These are phyloP conservation scores for Cylloceria caligata DNA, from an alignment of 2,888 invertebrate genomes.

Conservation along the genomic window DNA sequence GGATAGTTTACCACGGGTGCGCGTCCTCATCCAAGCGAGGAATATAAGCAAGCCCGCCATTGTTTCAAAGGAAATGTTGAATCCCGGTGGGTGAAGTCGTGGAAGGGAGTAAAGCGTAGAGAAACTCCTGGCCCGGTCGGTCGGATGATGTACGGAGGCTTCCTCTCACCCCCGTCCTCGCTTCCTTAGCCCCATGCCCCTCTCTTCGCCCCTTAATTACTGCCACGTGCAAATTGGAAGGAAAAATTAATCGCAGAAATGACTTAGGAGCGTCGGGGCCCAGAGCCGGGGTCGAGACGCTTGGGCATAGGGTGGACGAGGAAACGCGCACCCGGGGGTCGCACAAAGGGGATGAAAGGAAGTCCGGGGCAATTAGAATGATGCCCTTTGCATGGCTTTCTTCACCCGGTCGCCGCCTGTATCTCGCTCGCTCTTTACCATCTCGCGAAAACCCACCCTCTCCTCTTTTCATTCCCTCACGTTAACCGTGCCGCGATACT, in stretches of 20 bases:
- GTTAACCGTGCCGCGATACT: slow-evolving; percentile 6
- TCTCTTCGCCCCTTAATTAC: slow-evolving; percentile 84
- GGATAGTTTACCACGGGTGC: slow-evolving; percentile 57
- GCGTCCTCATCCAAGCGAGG: slow-evolving; percentile 42
- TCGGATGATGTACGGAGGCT: slow-evolving; percentile 62
- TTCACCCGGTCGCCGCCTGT: slow-evolving; percentile 58
- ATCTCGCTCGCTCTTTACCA: slow-evolving; percentile 63
- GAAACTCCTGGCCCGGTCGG: slow-evolving; percentile 59
- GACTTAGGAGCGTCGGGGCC: slow-evolving; percentile 81
- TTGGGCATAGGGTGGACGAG: slow-evolving; percentile 77
- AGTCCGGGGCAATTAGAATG: slow-evolving; percentile 85
- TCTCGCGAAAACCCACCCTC: slow-evolving; percentile 69
- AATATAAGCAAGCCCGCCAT: slow-evolving; percentile 74
- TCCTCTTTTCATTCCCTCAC: slow-evolving; percentile 40
- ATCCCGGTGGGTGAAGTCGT: slow-evolving; percentile 42
- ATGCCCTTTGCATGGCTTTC: slow-evolving; percentile 81
- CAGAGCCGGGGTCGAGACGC: slow-evolving; percentile 36
- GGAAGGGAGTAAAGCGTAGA: slow-evolving; percentile 27
- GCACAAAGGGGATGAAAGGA: slow-evolving; percentile 85
- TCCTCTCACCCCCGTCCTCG: slow-evolving; percentile 53
- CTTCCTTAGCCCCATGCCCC: slow-evolving; percentile 71
- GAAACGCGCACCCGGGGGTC: slow-evolving; percentile 82
- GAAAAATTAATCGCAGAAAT: slow-evolving; percentile 85
- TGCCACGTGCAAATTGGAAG: slow-evolving; percentile 85
- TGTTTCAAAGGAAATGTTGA: slow-evolving; percentile 79